Base-by-base conservation (phyloP, 2,113 vertebrate species). In the Seriola aureovittata region DNA sequence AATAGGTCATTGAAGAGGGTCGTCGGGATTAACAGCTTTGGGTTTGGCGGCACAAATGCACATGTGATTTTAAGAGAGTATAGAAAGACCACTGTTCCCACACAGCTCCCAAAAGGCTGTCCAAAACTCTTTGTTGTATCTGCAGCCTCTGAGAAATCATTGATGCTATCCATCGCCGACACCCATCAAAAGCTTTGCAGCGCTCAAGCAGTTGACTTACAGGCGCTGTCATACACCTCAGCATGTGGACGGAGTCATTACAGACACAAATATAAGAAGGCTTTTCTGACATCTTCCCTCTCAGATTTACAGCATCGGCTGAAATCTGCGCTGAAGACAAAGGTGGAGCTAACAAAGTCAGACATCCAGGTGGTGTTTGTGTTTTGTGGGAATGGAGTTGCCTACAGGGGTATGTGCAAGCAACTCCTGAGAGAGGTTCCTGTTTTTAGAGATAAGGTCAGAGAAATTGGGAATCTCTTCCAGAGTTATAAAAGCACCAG, bases 41-140 rank as follows among this genome's bases (percentile, higher is more conserved):
- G 96, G 9, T 97, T 97, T 94, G 97, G 96, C 23, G 97, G 96
- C 54, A 97, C 96, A 66, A 98, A 97, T 86, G 95, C 95, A 73
- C 97, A 97, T 12, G 82, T 78, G 3, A 91, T 97, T 71, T 88
- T 98, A 19, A 96, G 85, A 78, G 94, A 97, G 77, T 71, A 95
- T 38, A 95, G 86, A 52, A 86, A 94, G 71, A 54, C 38, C 3
- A 50, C 67, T 8, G 3, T 57, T 66, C 71, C 85, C 23, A 65
- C 66, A 21, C 17, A 74, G 62, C 89, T 72, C 13, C 48, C 48
- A 70, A 90, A 92, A 83, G 62, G 85, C 44, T 83, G 89, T 21
- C 78, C 88, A 23, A 95, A 95, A 75, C 65, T 96, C 77, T 94
- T 97, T 88, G 80, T 96, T 40, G 78, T 96, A 60, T 97, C 97